Base-by-base conservation (phyloP, 2,797 vertebrate species). In the Aphelocoma californica region DNA sequence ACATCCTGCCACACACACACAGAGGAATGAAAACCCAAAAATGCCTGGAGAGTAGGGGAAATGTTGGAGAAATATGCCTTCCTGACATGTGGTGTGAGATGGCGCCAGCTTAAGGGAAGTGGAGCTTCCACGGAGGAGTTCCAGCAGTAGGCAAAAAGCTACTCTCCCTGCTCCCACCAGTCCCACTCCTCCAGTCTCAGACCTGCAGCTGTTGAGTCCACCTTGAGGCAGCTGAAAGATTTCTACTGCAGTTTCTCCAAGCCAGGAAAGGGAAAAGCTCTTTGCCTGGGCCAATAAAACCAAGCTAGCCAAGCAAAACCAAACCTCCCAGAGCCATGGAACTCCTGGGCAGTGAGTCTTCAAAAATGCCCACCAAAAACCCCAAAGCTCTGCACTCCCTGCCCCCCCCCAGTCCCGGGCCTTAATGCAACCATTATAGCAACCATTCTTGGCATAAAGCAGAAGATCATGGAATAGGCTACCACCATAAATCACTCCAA, bases 391-490 rank as follows among this genome's bases (percentile, higher is more conserved):
- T 19, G 21, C 7, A 0, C 10, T 47, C 14, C n/a, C 8, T 23
- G 25, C 5, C 14, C 26, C 25, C 7, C 32, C 18, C 4, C 21
- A 25, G 14, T 17, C 26, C 18, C 0, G 0, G 21, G 21, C 26
- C 18, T 25, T 21, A 51, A 31, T 36, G 20, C 25, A 57, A 57
- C 12, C 21, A 36, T n/a, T 21, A 32, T 4, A 23, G 5, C 38
- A 36, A 16, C 7, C 14, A 51, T 21, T 71, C 70, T 21, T 21
- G 18, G 17, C 56, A 53, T 36, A 81, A 61, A 62, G 58, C 47
- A 62, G 47, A 62, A 25, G 9, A 19, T 53, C 6, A 12, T 44
- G 38, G 12, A 53, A 24, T 19, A 44, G 38, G 12, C 26, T 31
- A 45, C 16, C 16, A 44, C 31, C 32, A 45, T 36, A 54, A 65